These are phyloP conservation scores for Macrosiphum euphorbiae DNA, from an alignment of 2,888 invertebrate genomes.

Conservation along the genomic window DNA sequence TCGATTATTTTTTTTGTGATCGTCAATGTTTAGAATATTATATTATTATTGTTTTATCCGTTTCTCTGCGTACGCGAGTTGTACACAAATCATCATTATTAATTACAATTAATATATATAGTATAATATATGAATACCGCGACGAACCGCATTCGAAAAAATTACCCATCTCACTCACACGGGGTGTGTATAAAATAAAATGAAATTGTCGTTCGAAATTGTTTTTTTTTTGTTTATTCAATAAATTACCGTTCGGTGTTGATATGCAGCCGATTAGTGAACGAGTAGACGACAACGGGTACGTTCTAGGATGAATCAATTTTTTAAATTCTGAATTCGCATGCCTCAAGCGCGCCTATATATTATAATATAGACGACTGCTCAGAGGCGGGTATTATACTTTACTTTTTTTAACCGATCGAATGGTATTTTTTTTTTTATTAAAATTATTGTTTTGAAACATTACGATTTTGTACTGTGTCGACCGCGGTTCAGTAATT, in stretches of 20 bases:
- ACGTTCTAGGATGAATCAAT: slow-evolving; percentile 29
- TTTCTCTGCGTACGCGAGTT: slow-evolving; percentile 12
- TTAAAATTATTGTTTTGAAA: background rate
- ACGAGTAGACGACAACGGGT: slow-evolving; percentile 56
- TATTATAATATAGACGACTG: slow-evolving; percentile 26
- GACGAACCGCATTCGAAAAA: background rate
- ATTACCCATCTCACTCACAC: background rate
- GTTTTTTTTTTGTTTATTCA: slow-evolving; percentile 28
- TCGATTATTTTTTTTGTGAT: slow-evolving; percentile 59
- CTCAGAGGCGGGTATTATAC: slow-evolving; percentile 34
- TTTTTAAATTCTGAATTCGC: slow-evolving; percentile 51
- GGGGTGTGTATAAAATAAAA: background rate
- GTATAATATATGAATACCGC: background rate
- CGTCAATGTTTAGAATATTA: slow-evolving; percentile 45
- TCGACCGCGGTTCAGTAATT: background rate
- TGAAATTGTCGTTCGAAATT: background rate
- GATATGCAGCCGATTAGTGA: slow-evolving; percentile 40
- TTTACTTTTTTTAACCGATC: background rate
- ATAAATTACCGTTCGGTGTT: slow-evolving; percentile 1
- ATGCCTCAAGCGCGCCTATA: slow-evolving; percentile 23
- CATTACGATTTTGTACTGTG: background rate
- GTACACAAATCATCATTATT: background rate
- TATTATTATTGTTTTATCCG: background rate
- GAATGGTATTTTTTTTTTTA: slow-evolving; percentile 1
- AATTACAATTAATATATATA: background rate